Evolutionary conservation across 2,797 vertebrate genomes (phyloP), one percentile per base, ranked within the genome.

Genomic region (Arrhamphus sclerolepis): DNA sequence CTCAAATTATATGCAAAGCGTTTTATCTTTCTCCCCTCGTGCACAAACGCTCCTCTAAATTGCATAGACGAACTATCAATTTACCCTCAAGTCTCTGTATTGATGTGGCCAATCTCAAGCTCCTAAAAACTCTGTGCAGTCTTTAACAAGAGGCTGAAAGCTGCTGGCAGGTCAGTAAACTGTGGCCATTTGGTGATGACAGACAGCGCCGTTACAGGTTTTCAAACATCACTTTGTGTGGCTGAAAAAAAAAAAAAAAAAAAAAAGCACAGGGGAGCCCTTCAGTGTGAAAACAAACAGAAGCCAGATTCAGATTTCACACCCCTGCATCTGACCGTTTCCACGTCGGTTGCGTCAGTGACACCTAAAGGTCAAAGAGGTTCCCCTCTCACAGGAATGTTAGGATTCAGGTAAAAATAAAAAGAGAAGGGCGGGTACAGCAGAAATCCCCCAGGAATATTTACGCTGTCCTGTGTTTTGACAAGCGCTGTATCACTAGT

Each of bases 241-340:
- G 77, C 54, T 28, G 19, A 46, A 46, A 11, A 17, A 18, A 46
- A 16, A 52, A 44, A 41, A 56, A 55, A 34, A 34, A 34, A 34
- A 34, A 34, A 13, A 9, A 34, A 10, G 31, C 4, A 6, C 39
- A 5, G 5, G 54, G 43, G 69, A 68, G 40, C 10, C 53, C 31
- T 7, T 43, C 6, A 40, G 80, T 64, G 82, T 75, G 58, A 85
- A 86, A 84, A 60, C 70, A 85, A 84, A 87, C 60, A 66, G 52
- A 67, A 56, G 46, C 51, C 10, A 20, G 63, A 70, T 62, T 62
- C 62, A 75, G 41, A 62, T 62, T 63, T 85, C 31, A n/a, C 78
- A 87, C 78, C 79, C 82, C 73, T 34, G 59, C 48, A 56, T 53
- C 40, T 64, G 69, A 83, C 47, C 66, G 70, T 52, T 70, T 68